Evolutionary conservation across 2,113 vertebrate genomes (phyloP), one percentile per base, ranked within the genome.

Genomic region (Melanerpes aurifrons): DNA sequence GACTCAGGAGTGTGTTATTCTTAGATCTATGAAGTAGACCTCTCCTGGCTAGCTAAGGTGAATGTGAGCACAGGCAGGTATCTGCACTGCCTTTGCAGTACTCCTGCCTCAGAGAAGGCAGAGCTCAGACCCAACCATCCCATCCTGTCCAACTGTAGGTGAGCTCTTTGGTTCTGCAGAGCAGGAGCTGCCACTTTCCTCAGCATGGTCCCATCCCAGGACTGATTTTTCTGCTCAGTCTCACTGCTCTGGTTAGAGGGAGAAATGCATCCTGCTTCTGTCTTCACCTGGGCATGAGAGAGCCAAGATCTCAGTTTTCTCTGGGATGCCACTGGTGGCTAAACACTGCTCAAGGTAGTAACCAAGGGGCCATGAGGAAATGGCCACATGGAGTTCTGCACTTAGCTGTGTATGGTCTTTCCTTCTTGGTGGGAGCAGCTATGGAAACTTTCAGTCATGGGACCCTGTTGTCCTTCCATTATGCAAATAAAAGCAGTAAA

Each of bases 191-290:
- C 20, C 24, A n/a, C 47, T 32, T 22, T 31, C 7, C 40, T 81
- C 32, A 6, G 13, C 29, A 1, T 6, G 4, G 11, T 40, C 45
- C 22, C 0, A 0, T 10, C 62, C 18, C 0, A 2, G 69, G 25
- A 6, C 1, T 64, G 19, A 9, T 47, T 26, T 26, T 47, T 48
- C 24, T 54, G 40, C 0, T 2, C 59, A 19, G 76, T 18, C 59
- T 68, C 15, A 1, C 40, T 43, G n/a, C 45, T 79, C 12, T 35
- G 67, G 28, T 64, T 25, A 59, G 50, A 59, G 21, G 20, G 24
- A 79, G 57, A 70, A 61, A n/a, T 11, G 18, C 5, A 4, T 56
- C 28, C 15, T 0, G 3, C 29, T 61, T 78, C 7, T 1, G 1
- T 64, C 68, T 53, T 63, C 7, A 22, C 53, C 28, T 24, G 17